phyloP scores from a whole-genome alignment of 1,140 invertebrate genomes.

The Drosophila erecta region DNA sequence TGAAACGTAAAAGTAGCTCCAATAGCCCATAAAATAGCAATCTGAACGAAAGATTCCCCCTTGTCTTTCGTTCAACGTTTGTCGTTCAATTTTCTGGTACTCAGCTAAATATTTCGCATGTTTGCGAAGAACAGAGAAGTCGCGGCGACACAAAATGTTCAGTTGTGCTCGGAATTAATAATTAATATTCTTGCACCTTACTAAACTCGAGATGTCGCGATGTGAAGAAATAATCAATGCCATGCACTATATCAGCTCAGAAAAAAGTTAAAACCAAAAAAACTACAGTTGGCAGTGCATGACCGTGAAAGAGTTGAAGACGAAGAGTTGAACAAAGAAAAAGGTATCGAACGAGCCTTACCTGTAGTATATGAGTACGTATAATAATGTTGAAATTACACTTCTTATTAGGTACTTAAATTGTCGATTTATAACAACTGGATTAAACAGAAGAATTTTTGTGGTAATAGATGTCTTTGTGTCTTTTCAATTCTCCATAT shows the following conservation, averaged over 20 bases:
- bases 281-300: constrained; percentile 29
- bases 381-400: not conserved
- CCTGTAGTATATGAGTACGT: not conserved
- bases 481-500: not conserved
- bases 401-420: too few relatives aligned
- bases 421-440: too few relatives aligned
- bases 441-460: too few relatives aligned
- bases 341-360: constrained; percentile 21
- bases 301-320: constrained; percentile 68
- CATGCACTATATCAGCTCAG: constrained; percentile 4
- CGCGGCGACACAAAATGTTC: constrained; percentile 73
- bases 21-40: constrained; percentile 1
- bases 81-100: constrained; percentile 71
- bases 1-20: constrained; percentile 39
- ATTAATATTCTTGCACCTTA: constrained; percentile 84
- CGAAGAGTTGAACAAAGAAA: constrained; percentile 5
- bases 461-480: too few relatives aligned
- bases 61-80: constrained; percentile 4
- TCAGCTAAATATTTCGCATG: constrained; percentile 75
- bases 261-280: constrained; percentile 3
- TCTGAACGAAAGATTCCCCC: constrained; percentile 11
- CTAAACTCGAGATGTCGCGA: constrained; percentile 41
- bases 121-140: constrained; percentile 45
- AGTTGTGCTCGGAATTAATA: constrained; percentile 82
- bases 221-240: constrained; percentile 2